Percentiles rank a stretch among this genome's conserved stretches.
phyloP scores from a whole-genome alignment of 2,113 vertebrate species.

The Cepphus grylle region DNA sequence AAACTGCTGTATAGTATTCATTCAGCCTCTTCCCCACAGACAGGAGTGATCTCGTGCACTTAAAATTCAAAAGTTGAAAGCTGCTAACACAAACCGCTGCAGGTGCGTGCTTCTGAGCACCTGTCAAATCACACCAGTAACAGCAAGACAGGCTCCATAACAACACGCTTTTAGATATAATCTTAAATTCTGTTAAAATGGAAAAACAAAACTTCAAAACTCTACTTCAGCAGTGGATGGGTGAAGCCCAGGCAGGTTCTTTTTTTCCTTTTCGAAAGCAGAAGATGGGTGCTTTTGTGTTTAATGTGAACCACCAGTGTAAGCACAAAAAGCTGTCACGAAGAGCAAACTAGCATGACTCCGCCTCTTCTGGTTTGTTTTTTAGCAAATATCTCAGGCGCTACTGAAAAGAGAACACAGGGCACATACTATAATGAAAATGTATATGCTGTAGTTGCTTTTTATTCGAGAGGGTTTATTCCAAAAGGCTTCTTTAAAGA shows the following conservation, averaged over 20 bases:
- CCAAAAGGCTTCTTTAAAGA: neutral
- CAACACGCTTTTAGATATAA: neutral
- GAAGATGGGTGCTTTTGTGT: fast-evolving
- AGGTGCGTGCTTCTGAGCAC: neutral
- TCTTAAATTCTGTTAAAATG: neutral
- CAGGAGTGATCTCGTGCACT: neutral
- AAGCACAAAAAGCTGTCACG: neutral
- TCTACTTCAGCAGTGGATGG: neutral
- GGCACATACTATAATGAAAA: neutral
- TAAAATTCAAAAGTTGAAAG: fast-evolving
- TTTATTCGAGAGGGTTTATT: neutral
- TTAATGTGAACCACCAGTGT: neutral
- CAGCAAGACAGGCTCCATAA: fast-evolving
- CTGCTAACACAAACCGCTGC: neutral
- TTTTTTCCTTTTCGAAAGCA: neutral
- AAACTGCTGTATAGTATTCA: neutral
- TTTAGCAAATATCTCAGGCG: neutral
- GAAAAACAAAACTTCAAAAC: neutral
- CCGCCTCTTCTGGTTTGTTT: neutral
- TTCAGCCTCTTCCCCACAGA: neutral
- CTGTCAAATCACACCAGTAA: neutral
- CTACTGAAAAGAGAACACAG: neutral
- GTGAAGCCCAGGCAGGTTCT: neutral
- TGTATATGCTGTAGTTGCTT: fast-evolving
- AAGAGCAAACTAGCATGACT: neutral